phyloP scores from a whole-genome alignment of 2,888 invertebrate species.

The Fabriciana adippe region DNA sequence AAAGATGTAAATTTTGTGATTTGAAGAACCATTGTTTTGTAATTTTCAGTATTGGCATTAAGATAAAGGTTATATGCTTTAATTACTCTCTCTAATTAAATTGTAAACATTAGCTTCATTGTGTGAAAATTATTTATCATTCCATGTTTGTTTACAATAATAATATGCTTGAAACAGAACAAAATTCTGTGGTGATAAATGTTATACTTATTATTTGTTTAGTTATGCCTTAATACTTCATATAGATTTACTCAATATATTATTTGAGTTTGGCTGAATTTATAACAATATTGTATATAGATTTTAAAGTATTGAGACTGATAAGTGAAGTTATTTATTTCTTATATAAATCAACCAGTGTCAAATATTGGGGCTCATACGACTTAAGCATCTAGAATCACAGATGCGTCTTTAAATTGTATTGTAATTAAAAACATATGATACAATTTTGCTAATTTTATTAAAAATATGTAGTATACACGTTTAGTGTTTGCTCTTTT shows the following conservation, averaged over 20 bases:
- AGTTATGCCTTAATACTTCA: conserved; percentile 47
- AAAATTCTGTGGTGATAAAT: conserved; percentile 37
- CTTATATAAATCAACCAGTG: conserved; percentile 76
- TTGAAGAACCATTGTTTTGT: conserved; percentile 23
- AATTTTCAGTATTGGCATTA: conserved; percentile 41
- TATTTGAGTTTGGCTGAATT: conserved; percentile 64
- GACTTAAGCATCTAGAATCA: conserved; percentile 61
- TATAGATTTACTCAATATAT: conserved; percentile 38
- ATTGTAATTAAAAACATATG: conserved; percentile 41
- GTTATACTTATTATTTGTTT: conserved; percentile 46
- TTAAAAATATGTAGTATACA: conserved; percentile 10
- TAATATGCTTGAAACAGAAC: conserved; percentile 25
- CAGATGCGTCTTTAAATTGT: conserved; percentile 55
- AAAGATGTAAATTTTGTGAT: conserved; percentile 24
- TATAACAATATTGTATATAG: conserved; percentile 75
- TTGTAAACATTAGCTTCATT: conserved; percentile 60
- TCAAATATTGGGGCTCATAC: conserved; percentile 64
- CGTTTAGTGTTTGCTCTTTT: conserved; percentile 21
- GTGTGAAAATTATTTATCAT: conserved; percentile 60
- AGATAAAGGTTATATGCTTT: conserved; percentile 58
- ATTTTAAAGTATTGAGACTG: conserved; percentile 79
- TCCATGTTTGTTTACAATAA: conserved; percentile 48
- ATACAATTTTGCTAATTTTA: conserved; percentile 5
- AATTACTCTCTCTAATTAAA: conserved; percentile 54
- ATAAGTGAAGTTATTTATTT: conserved; percentile 80